These are phyloP conservation scores for Homalodisca vitripennis DNA, from an alignment of 1,140 invertebrate genomes.

Conservation along the genomic window DNA sequence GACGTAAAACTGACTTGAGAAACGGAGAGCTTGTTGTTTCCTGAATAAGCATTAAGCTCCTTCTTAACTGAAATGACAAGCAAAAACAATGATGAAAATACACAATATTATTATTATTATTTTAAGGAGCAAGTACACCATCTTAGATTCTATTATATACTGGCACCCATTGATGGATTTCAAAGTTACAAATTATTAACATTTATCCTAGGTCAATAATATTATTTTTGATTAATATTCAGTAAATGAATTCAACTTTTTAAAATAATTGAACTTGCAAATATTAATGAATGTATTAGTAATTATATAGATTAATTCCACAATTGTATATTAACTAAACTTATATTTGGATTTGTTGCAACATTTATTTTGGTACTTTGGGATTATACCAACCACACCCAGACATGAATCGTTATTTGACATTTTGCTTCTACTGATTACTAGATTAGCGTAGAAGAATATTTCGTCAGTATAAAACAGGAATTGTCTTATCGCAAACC, in stretches of 20 bases:
- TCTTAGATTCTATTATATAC: background rate
- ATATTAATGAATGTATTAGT: background rate
- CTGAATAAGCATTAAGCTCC: conserved; percentile 38
- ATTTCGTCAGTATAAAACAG: no score
- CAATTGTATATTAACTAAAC: background rate
- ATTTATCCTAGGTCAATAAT: background rate
- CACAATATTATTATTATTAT: background rate
- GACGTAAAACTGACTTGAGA: conserved; percentile 51
- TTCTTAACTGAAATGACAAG: conserved; percentile 37
- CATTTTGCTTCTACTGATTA: no score
- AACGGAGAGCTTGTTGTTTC: conserved; percentile 40
- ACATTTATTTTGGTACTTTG: background rate
- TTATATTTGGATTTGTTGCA: background rate
- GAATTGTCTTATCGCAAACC: no score
- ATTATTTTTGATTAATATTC: background rate
- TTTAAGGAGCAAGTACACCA: background rate
- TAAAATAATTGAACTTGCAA: background rate
- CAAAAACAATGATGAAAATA: background rate
- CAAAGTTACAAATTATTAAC: background rate
- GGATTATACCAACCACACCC: background rate
- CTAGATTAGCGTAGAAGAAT: no score
- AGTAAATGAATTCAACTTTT: background rate
- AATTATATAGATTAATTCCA: background rate
- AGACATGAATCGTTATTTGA: no score
- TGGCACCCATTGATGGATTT: background rate